Conservation (phyloP, 2,113 vertebrate species). For the Hippocampus barbouri region DNA sequence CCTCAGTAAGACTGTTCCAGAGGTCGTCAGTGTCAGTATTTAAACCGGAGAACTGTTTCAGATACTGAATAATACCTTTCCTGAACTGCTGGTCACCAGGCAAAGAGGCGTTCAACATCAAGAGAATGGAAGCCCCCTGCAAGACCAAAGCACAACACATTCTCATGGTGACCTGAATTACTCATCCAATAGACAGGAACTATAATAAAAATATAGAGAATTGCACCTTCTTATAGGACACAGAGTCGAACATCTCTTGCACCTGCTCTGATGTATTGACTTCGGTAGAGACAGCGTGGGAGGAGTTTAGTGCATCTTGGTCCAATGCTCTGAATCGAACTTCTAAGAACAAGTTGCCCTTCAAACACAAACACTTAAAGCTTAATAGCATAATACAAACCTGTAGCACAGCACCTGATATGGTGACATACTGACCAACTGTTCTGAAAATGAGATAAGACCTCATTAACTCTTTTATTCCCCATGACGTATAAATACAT, state of each 20-base stretch:
- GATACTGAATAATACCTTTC: constrained; percentile 80
- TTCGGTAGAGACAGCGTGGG: constrained; percentile 82
- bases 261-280: constrained; percentile 84
- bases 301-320: constrained; percentile 88
- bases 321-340: constrained; percentile 81
- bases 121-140: constrained; percentile 88
- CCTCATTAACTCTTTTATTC: no score
- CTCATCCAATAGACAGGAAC: neutral
- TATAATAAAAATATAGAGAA: neutral
- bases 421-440: neutral
- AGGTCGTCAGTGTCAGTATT: constrained; percentile 82
- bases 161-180: neutral
- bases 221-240: constrained; percentile 91
- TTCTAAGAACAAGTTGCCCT: constrained; percentile 85
- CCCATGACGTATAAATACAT: no score
- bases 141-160: constrained; percentile 22
- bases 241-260: constrained; percentile 92
- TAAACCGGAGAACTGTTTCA: constrained; percentile 73
- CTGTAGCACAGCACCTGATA: neutral
- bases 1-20: constrained; percentile 89
- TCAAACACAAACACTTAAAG: constrained; percentile 35
- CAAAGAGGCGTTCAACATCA: constrained; percentile 87
- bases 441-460: no score
- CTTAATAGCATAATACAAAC: neutral
- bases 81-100: constrained; percentile 77